These are phyloP conservation scores for Erpobdella octoculata DNA, from an alignment of 2,888 invertebrate species.

Conservation along the genomic window DNA sequence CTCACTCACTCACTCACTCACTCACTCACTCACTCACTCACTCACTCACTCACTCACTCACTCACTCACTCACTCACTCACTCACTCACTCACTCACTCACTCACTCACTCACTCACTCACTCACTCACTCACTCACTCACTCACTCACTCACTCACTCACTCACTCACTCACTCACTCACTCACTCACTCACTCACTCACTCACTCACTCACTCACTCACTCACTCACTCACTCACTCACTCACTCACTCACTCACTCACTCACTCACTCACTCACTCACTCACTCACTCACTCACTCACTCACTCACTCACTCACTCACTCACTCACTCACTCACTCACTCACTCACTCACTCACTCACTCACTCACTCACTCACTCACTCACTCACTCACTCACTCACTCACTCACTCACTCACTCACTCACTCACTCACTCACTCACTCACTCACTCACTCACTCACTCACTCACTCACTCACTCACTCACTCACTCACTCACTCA, in stretches of 20 bases:
- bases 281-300: constrained; percentile 6
- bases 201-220: constrained; percentile 25
- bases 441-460: constrained; percentile 7
- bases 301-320: background rate
- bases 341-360: background rate
- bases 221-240: constrained; percentile 25
- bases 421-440: constrained; percentile 13
- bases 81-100: background rate
- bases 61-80: constrained; percentile 17
- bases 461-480: constrained; percentile 12
- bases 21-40: constrained; percentile 31
- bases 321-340: background rate
- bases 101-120: background rate
- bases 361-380: constrained; percentile 9
- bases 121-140: background rate
- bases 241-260: constrained; percentile 22
- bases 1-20: constrained; percentile 30
- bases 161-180: constrained; percentile 25
- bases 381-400: constrained; percentile 22
- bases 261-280: constrained; percentile 13
- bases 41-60: constrained; percentile 28
- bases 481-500: constrained; percentile 22
- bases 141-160: constrained; percentile 20
- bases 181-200: constrained; percentile 25
- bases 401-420: constrained; percentile 22